phyloP scores from a whole-genome alignment of 2,797 vertebrate genomes.

The Loriculus beryllinus region DNA sequence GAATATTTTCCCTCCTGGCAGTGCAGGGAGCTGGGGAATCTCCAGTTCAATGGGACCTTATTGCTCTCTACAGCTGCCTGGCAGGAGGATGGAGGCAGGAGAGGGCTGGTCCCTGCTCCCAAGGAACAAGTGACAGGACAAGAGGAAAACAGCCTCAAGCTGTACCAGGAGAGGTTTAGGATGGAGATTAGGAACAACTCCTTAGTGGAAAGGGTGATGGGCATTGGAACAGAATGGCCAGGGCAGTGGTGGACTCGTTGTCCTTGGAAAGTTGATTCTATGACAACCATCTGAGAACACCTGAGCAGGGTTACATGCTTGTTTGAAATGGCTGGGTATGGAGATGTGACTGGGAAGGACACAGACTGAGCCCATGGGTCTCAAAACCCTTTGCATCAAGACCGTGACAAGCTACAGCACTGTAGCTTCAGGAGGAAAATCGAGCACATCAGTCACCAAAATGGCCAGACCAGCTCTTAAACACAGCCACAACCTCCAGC shows the following conservation, averaged over 20 bases:
- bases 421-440: not conserved
- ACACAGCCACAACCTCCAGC: not conserved
- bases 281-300: not conserved
- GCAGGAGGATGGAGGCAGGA: not conserved
- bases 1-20: not conserved
- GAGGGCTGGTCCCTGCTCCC: not conserved
- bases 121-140: not conserved
- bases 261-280: not conserved
- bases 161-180: not conserved
- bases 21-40: not conserved
- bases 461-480: not conserved
- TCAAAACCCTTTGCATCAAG: not conserved
- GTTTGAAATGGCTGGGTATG: not conserved
- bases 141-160: not conserved
- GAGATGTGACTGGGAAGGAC: not conserved
- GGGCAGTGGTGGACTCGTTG: not conserved
- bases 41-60: not conserved
- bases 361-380: fast-evolving
- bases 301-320: not conserved
- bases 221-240: not conserved
- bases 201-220: not conserved
- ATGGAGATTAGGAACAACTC: not conserved
- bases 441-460: fast-evolving
- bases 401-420: fast-evolving
- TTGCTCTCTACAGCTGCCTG: not conserved